A percentile compares a stretch with the other conserved stretches of the same genome.
phyloP scores from a whole-genome alignment of 2,113 vertebrate species.

The Podarcis muralis region DNA sequence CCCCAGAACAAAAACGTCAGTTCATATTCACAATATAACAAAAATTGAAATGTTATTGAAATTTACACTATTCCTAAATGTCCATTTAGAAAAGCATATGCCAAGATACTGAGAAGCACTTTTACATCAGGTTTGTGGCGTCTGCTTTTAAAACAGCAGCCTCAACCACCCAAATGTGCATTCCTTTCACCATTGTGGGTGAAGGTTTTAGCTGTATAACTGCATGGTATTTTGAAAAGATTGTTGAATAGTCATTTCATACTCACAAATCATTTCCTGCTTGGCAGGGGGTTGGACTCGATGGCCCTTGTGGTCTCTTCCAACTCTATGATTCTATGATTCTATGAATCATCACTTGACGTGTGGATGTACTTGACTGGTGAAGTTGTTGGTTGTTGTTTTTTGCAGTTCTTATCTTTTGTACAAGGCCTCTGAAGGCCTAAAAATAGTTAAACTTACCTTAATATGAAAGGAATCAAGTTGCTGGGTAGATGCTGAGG shows the following conservation, averaged over 20 bases:
- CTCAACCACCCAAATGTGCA: not conserved
- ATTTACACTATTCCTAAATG: not conserved
- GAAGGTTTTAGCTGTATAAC: rapidly evolving
- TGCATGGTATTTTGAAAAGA: not conserved
- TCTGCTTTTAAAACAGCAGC: too few species aligned
- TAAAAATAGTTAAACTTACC: slow-evolving; percentile 14
- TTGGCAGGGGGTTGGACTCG: too few species aligned
- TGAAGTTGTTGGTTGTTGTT: not conserved
- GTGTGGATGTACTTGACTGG: rapidly evolving
- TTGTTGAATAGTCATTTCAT: not conserved
- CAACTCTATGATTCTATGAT: too few species aligned
- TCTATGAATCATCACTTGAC: too few species aligned
- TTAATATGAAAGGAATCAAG: not conserved
- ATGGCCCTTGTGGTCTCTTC: too few species aligned
- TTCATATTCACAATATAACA: too few species aligned
- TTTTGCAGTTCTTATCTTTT: rapidly evolving
- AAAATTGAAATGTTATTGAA: too few species aligned
- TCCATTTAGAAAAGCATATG: not conserved
- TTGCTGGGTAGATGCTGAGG: not conserved
- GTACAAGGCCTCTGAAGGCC: not conserved
- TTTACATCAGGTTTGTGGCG: too few species aligned
- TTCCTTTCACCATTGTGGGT: not conserved
- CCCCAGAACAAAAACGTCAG: too few species aligned
- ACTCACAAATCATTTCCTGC: too few species aligned
- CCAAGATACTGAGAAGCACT: not conserved